Evolutionary conservation across 2,888 invertebrate species (phyloP).

Genomic region (Synanthedon tipuliformis): DNA sequence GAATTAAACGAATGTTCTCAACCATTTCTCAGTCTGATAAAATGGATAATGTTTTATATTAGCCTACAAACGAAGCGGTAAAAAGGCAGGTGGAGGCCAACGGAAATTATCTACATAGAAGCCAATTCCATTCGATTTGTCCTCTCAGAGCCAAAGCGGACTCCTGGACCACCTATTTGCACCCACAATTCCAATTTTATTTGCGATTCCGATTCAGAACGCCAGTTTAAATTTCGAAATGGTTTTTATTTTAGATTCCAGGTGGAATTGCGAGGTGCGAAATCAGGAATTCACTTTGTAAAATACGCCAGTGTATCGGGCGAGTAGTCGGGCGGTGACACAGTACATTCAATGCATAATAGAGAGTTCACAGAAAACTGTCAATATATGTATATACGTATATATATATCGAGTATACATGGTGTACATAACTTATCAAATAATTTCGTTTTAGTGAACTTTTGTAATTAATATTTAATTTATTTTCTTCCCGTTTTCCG

Average conservation of each 20-base stretch:
- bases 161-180: conserved; percentile 7
- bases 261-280: conserved; percentile 33
- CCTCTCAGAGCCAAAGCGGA: neutral
- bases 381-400: too few species aligned
- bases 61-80: neutral
- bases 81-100: neutral
- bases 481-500: too few species aligned
- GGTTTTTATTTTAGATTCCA: conserved; percentile 34
- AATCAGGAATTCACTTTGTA: conserved; percentile 40
- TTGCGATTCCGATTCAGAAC: conserved; percentile 22
- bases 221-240: conserved; percentile 14
- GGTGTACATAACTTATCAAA: too few species aligned
- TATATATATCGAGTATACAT: too few species aligned
- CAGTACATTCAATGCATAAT: neutral
- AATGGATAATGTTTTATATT: neutral
- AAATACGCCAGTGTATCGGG: conserved; percentile 18
- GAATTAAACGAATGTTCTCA: too few species aligned
- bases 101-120: neutral
- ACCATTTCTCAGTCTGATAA: neutral
- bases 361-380: too few species aligned
- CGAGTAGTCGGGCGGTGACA: conserved; percentile 6
- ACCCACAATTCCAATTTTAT: conserved; percentile 23
- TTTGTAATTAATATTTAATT: too few species aligned
- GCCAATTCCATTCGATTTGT: neutral
- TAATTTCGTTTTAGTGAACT: too few species aligned